phyloP scores from a whole-genome alignment of 1,140 invertebrate species.

The Dolichoris vasculosae region DNA sequence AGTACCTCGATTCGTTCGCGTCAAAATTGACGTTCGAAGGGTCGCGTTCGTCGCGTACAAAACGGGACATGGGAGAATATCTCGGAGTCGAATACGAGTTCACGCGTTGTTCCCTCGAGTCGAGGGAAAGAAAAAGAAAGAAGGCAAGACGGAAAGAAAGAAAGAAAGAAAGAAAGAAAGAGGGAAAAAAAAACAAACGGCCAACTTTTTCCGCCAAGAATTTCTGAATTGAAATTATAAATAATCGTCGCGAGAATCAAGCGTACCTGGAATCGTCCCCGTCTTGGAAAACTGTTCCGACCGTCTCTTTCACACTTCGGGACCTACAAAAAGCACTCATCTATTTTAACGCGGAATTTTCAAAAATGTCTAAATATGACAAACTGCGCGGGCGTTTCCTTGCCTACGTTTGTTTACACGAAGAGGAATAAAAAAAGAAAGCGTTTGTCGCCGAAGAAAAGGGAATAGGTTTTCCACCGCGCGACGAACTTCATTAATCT shows the following conservation, averaged over 20 bases:
- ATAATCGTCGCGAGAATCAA: neutral
- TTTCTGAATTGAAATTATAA: conserved; percentile 1
- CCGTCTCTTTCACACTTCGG: neutral
- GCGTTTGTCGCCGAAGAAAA: neutral
- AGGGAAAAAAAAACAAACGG: neutral
- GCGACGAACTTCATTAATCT: conserved; percentile 5
- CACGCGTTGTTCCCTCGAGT: neutral
- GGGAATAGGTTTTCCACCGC: neutral
- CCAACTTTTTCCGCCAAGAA: neutral
- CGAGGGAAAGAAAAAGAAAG: neutral
- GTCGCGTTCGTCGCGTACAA: neutral
- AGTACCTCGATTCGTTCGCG: neutral
- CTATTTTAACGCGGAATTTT: neutral
- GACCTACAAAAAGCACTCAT: neutral
- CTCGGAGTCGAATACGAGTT: neutral
- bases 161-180: too few relatives aligned
- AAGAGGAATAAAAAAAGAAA: too few relatives aligned
- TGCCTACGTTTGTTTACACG: neutral
- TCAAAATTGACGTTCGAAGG: neutral
- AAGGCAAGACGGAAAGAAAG: too few relatives aligned
- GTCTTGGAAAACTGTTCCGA: neutral
- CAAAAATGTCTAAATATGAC: neutral
- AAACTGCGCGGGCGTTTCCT: neutral
- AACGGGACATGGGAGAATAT: neutral
- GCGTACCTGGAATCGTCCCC: neutral